Evolutionary conservation across 2,797 vertebrate species (phyloP).

Genomic region (Mastacembelus armatus): DNA sequence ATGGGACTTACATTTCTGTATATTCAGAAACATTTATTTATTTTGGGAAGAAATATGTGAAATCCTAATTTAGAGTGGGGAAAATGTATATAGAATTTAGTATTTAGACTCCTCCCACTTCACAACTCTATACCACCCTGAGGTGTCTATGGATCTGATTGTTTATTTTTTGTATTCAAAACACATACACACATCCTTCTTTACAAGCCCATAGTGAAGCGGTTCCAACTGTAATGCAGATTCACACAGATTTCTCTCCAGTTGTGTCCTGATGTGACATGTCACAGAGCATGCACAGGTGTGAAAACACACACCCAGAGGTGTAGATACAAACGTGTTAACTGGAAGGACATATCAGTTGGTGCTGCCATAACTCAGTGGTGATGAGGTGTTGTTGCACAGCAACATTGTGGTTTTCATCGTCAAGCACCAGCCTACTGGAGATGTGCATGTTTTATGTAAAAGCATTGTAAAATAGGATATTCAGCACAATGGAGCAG

Average conservation of each 20-base stretch:
- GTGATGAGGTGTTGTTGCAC: slow-evolving; percentile 26
- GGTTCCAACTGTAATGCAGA: slow-evolving; percentile 7
- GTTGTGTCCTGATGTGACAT: slow-evolving; percentile 22
- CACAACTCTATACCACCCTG: neutral
- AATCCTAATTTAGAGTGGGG: slow-evolving; percentile 10
- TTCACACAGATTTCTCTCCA: slow-evolving; percentile 20
- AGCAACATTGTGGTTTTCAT: slow-evolving; percentile 13
- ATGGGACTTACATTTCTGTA: neutral
- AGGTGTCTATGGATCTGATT: slow-evolving; percentile 1
- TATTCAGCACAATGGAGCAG: slow-evolving; percentile 27
- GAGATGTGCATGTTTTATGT: slow-evolving; percentile 25
- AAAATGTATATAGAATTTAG: too few relatives aligned
- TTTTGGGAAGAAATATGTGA: slow-evolving; percentile 7
- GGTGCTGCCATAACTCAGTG: slow-evolving; percentile 23
- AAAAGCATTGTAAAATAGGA: slow-evolving; percentile 26
- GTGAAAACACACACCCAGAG: slow-evolving; percentile 52
- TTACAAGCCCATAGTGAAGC: neutral
- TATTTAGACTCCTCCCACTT: neutral
- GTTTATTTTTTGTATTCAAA: neutral
- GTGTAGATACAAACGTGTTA: slow-evolving; percentile 37
- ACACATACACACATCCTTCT: neutral
- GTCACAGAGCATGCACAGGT: slow-evolving; percentile 22
- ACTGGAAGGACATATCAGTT: slow-evolving; percentile 20
- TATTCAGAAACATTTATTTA: too few relatives aligned
- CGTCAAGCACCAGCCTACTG: slow-evolving; percentile 24